Conservation (phyloP, 2,113 vertebrate species). For the Bungarus multicinctus region DNA sequence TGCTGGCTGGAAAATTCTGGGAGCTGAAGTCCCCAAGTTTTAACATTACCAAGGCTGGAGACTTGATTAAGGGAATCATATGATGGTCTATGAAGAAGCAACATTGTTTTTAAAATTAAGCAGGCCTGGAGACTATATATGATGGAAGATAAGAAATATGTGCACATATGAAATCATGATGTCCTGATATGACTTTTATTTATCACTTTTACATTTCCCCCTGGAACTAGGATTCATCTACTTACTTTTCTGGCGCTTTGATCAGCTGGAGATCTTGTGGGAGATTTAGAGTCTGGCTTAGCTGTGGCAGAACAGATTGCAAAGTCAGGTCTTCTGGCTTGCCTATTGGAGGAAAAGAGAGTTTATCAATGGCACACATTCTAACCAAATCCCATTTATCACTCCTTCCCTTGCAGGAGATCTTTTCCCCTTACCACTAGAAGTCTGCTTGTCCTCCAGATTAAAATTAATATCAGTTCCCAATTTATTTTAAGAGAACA, state of each 20-base stretch:
- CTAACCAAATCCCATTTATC: background rate
- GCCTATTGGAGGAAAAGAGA: background rate
- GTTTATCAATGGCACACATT: background rate
- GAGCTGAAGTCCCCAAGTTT: background rate
- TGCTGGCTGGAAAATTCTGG: background rate
- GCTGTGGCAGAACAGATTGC: conserved; percentile 52
- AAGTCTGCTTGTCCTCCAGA: background rate
- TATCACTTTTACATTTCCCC: background rate
- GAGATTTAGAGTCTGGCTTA: conserved; percentile 62
- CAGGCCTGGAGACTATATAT: background rate
- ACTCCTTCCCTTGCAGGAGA: background rate
- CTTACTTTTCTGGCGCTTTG: conserved; percentile 67
- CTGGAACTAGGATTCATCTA: background rate
- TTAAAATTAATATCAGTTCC: background rate
- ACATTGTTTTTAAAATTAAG: background rate
- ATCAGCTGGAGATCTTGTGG: conserved; percentile 64
- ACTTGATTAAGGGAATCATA: background rate
- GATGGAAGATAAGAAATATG: background rate
- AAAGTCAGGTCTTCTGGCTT: conserved; percentile 60
- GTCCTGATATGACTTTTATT: background rate
- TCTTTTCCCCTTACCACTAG: too few relatives aligned
- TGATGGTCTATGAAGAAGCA: background rate
- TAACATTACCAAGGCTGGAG: background rate
- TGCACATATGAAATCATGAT: background rate
- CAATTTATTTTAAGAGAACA: background rate